These are phyloP conservation scores for Dichetophora obliterata DNA, from an alignment of 2,888 invertebrate genomes.

Conservation along the genomic window DNA sequence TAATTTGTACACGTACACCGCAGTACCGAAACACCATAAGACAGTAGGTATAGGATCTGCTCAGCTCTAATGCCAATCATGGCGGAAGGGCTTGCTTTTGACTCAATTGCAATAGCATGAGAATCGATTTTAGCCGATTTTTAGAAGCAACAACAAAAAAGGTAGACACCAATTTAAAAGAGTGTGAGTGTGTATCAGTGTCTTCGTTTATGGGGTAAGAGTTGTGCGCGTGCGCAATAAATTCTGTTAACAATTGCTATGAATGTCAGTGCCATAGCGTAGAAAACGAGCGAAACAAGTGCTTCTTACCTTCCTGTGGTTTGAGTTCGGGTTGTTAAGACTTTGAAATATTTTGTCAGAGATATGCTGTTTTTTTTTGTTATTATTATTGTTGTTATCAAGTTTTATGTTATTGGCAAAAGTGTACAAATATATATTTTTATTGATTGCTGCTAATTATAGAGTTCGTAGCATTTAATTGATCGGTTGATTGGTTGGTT, in stretches of 20 bases:
- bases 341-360: neutral
- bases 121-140: conserved; percentile 24
- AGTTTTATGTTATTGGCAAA: too few relatives aligned
- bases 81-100: neutral
- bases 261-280: conserved; percentile 7
- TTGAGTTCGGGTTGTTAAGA: neutral
- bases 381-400: too few relatives aligned
- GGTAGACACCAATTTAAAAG: neutral
- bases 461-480: neutral
- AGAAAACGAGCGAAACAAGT: too few relatives aligned
- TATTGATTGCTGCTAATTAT: conserved; percentile 28
- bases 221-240: conserved; percentile 31
- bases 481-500: neutral
- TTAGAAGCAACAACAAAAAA: neutral
- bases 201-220: neutral
- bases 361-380: too few relatives aligned
- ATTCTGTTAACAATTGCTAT: conserved; percentile 33
- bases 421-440: neutral
- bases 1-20: conserved; percentile 34
- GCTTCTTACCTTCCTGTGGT: too few relatives aligned
- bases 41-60: neutral
- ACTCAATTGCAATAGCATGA: neutral
- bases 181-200: neutral
- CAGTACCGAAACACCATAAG: neutral
- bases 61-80: neutral